Evolutionary conservation across 1,140 invertebrate genomes (phyloP).

Genomic region (Drosophila rufa): DNA sequence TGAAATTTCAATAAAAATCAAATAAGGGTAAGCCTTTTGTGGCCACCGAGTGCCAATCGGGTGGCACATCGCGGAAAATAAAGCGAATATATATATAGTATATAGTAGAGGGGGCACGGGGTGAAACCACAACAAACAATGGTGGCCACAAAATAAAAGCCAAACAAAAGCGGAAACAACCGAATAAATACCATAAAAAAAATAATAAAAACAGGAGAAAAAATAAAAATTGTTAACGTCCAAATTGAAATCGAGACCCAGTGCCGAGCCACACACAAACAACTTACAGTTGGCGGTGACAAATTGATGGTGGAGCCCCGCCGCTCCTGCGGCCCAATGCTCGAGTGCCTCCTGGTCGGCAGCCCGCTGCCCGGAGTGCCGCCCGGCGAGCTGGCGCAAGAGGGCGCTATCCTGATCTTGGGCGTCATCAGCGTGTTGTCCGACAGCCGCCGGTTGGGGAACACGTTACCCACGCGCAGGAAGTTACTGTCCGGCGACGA

Average conservation of each 20-base stretch:
- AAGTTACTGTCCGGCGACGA: slow-evolving; percentile 94
- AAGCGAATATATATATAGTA: slow-evolving; percentile 9
- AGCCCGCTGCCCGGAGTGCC: slow-evolving; percentile 92
- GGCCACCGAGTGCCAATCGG: slow-evolving; percentile 42
- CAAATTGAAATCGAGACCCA: slow-evolving; percentile 41
- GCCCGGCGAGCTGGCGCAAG: slow-evolving; percentile 94
- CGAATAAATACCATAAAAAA: slow-evolving; percentile 19
- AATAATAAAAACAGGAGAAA: slow-evolving; percentile 19
- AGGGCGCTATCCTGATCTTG: slow-evolving; percentile 93
- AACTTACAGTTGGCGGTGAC: slow-evolving; percentile 93
- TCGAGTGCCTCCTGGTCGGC: slow-evolving; percentile 94
- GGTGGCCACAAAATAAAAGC: slow-evolving; percentile 50
- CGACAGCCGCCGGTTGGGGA: slow-evolving; percentile 93
- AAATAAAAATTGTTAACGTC: slow-evolving; percentile 17
- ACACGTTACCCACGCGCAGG: slow-evolving; percentile 91
- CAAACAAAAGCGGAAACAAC: slow-evolving; percentile 19
- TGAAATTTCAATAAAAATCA: slow-evolving; percentile 57
- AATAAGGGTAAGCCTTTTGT: slow-evolving; percentile 44
- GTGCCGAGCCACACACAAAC: slow-evolving; percentile 57
- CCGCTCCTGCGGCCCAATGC: slow-evolving; percentile 94
- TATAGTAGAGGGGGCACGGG: background rate
- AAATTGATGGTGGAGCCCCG: slow-evolving; percentile 93
- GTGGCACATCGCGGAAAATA: slow-evolving; percentile 32
- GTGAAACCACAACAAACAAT: slow-evolving; percentile 65
- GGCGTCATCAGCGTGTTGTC: slow-evolving; percentile 96